Conservation (phyloP, 1,140 invertebrate species). For the Drosophila takahashii region DNA sequence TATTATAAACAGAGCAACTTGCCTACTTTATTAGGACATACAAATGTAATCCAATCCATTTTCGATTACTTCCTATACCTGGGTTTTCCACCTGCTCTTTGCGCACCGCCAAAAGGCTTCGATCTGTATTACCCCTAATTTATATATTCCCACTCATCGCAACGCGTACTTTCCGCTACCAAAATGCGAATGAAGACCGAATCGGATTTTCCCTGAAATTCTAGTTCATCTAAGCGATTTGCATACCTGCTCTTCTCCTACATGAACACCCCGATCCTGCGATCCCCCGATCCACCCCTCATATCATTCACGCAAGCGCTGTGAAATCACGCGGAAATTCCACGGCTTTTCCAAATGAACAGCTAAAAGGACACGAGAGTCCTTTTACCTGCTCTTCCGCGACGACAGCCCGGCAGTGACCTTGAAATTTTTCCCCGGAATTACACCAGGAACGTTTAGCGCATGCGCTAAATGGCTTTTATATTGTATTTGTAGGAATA, state of each 20-base stretch:
- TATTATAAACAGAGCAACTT: background rate
- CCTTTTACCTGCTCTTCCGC: slow-evolving; percentile 60
- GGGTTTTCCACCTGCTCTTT: slow-evolving; percentile 54
- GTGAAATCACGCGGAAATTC: slow-evolving; percentile 76
- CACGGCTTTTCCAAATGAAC: slow-evolving; percentile 68
- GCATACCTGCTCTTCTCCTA: slow-evolving; percentile 60
- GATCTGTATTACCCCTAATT: slow-evolving; percentile 18
- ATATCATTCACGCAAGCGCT: slow-evolving; percentile 73
- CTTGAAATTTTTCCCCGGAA: slow-evolving; percentile 78
- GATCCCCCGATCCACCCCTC: slow-evolving; percentile 25
- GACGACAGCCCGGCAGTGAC: slow-evolving; percentile 68
- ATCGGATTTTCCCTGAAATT: slow-evolving; percentile 70
- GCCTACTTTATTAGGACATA: background rate
- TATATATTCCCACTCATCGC: slow-evolving; percentile 29
- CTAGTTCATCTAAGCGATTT: slow-evolving; percentile 66
- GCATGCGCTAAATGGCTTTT: slow-evolving; percentile 82
- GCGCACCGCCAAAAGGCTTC: slow-evolving; percentile 18
- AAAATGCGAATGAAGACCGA: slow-evolving; percentile 71
- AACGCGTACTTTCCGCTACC: slow-evolving; percentile 61
- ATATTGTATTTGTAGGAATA: slow-evolving; percentile 81
- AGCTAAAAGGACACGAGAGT: slow-evolving; percentile 47
- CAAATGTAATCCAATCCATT: slow-evolving; percentile 3
- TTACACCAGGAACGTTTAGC: slow-evolving; percentile 78
- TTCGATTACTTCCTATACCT: slow-evolving; percentile 8
- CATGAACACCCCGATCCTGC: background rate